These are phyloP conservation scores for Gouania willdenowi DNA, from an alignment of 2,797 vertebrate genomes.

Conservation along the genomic window DNA sequence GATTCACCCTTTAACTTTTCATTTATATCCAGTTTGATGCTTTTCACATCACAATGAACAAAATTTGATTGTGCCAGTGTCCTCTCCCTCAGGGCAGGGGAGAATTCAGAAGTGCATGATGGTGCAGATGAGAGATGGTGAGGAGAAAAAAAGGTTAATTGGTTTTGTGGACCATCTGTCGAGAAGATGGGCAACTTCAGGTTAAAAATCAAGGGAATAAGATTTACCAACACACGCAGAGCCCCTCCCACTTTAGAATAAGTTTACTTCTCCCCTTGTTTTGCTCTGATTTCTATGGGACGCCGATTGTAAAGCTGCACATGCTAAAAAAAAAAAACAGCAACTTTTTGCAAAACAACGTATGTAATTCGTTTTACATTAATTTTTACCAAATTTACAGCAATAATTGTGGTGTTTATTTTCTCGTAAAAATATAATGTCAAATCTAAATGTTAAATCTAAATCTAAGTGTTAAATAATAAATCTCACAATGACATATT, in stretches of 20 bases:
- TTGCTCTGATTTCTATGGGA: no score
- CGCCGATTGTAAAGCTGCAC: no score
- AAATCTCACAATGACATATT: no score
- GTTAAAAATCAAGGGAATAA: slow-evolving; percentile 57
- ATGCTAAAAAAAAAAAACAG: no score
- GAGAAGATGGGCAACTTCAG: slow-evolving; percentile 32
- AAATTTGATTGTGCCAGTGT: slow-evolving; percentile 61
- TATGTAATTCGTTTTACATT: no score
- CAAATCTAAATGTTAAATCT: no score
- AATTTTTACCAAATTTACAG: no score
- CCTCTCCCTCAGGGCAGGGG: slow-evolving; percentile 55
- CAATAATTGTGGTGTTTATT: no score
- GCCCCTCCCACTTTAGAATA: slow-evolving; percentile 70
- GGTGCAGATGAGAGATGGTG: slow-evolving; percentile 61
- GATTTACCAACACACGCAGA: slow-evolving; percentile 69
- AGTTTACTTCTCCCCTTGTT: slow-evolving; percentile 38
- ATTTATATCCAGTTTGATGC: slow-evolving; percentile 9
- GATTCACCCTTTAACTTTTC: slow-evolving; percentile 23
- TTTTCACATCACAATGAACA: slow-evolving; percentile 13
- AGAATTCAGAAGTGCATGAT: slow-evolving; percentile 41
- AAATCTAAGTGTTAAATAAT: no score
- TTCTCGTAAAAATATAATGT: no score
- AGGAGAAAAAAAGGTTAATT: slow-evolving; percentile 82
- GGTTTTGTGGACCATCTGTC: slow-evolving; percentile 85
- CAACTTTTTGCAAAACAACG: no score